A percentile compares a stretch with the other conserved stretches of the same genome.
Evolutionary conservation across 2,888 invertebrate genomes (phyloP).

Genomic region (Zeuzera pyrina): DNA sequence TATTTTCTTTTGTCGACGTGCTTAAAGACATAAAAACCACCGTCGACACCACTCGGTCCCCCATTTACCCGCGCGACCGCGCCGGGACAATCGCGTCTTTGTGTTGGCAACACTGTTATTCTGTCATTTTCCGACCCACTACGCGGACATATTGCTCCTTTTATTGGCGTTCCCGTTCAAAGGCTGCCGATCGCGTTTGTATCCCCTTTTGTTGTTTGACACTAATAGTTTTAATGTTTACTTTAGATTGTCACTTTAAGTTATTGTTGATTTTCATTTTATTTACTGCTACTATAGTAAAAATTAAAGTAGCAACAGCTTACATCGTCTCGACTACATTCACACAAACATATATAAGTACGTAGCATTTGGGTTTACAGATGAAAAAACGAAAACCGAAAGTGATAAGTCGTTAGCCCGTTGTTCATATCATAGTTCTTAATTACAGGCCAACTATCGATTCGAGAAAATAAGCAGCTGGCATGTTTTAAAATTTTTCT

Average conservation of each 20-base stretch:
- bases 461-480: no score
- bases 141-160: constrained; percentile 37
- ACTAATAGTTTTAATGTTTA: constrained; percentile 2
- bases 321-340: neutral
- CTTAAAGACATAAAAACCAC: no score
- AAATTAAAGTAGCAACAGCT: neutral
- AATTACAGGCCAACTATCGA: no score
- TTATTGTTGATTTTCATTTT: neutral
- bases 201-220: constrained; percentile 1
- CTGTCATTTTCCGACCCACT: constrained; percentile 57
- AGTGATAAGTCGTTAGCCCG: no score
- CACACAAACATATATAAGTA: neutral
- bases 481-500: no score
- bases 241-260: neutral
- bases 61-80: constrained; percentile 28
- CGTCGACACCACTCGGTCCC: no score
- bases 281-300: neutral
- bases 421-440: no score
- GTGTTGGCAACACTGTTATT: constrained; percentile 31
- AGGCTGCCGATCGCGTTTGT: constrained; percentile 14
- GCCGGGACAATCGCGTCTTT: constrained; percentile 35
- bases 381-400: no score
- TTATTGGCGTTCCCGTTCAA: constrained; percentile 31
- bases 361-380: neutral
- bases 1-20: no score